A percentile compares a stretch with the other conserved stretches of the same genome.
Conservation (phyloP, 2,113 vertebrate genomes). For the Brachypodius melanocephalos region DNA sequence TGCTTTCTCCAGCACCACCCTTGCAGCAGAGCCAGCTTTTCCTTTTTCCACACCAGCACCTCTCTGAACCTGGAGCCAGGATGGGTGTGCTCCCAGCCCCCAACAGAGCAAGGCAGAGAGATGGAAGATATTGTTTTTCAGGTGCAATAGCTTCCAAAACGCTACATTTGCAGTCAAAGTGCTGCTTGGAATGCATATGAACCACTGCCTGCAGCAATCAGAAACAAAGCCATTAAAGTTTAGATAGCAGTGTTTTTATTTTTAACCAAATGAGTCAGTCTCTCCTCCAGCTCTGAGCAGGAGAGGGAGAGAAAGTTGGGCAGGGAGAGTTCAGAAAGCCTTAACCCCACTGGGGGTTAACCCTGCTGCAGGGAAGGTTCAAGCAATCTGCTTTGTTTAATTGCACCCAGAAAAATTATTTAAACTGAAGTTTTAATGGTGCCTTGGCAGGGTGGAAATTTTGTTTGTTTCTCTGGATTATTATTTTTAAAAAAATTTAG, state of each 20-base stretch:
- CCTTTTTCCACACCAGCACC: background rate
- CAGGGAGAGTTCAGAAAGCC: constrained; percentile 24
- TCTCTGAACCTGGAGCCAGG: background rate
- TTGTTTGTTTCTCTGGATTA: background rate
- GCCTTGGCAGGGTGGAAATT: background rate
- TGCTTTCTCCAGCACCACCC: background rate
- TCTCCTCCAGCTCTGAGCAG: constrained; percentile 40
- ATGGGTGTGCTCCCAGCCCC: background rate
- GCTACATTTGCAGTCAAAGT: constrained; percentile 51
- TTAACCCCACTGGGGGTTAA: background rate
- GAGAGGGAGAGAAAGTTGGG: background rate
- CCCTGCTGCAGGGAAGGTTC: background rate
- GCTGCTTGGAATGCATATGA: constrained; percentile 58
- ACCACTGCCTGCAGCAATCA: constrained; percentile 54
- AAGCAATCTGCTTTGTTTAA: background rate
- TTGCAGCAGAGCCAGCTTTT: background rate
- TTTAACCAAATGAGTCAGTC: constrained; percentile 73
- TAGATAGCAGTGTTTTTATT: constrained; percentile 69
- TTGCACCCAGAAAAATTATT: constrained; percentile 15
- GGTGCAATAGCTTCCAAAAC: constrained; percentile 46
- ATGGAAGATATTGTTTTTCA: constrained; percentile 49
- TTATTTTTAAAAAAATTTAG: background rate
- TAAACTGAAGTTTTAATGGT: background rate
- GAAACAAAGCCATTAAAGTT: constrained; percentile 68
- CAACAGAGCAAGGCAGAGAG: background rate